phyloP scores from a whole-genome alignment of 2,113 vertebrate species.

The Probosciger aterrimus region DNA sequence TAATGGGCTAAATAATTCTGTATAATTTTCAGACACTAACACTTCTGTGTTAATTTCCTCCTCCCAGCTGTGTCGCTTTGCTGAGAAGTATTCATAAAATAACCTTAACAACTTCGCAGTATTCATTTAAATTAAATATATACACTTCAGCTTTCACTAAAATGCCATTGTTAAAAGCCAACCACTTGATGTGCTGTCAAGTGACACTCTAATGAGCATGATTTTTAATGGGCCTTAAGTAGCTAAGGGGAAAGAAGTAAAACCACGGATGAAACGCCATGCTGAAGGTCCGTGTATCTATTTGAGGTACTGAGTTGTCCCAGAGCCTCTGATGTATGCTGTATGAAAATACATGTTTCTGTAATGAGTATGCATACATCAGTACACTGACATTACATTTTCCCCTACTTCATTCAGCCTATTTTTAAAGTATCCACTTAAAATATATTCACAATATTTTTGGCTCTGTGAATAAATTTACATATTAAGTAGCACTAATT shows the following conservation, averaged over 20 bases:
- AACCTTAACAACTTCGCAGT: background rate
- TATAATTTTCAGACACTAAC: slow-evolving; percentile 9
- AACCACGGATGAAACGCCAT: background rate
- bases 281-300: background rate
- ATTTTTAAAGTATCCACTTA: background rate
- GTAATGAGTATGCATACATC: background rate
- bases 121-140: slow-evolving; percentile 34
- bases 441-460: background rate
- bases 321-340: background rate
- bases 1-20: slow-evolving; percentile 12
- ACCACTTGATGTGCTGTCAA: background rate
- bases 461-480: background rate
- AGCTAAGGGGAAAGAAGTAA: background rate
- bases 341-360: background rate
- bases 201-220: background rate
- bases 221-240: background rate
- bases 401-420: background rate
- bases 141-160: background rate
- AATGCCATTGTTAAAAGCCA: background rate
- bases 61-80: background rate
- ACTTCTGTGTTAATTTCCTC: background rate
- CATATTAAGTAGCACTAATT: background rate
- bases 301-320: background rate
- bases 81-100: slow-evolving; percentile 6
- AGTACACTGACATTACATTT: background rate